Evolutionary conservation across 2,797 vertebrate genomes (phyloP).

Genomic region (Phrynocephalus forsythii): DNA sequence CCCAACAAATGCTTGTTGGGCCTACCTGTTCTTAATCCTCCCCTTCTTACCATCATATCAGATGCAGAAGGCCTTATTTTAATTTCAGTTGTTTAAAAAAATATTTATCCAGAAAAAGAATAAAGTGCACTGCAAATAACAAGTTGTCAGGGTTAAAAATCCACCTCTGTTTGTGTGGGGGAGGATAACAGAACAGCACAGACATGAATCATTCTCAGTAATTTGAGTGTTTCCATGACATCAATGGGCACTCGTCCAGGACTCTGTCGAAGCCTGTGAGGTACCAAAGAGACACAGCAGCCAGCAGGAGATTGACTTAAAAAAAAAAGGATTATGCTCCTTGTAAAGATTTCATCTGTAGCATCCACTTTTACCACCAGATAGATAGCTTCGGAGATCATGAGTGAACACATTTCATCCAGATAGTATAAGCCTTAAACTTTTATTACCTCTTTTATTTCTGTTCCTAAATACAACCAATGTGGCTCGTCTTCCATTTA

Average conservation of each 20-base stretch:
- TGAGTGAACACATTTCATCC: conserved; percentile 60
- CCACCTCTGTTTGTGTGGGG: conserved; percentile 85
- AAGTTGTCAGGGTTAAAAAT: conserved; percentile 89
- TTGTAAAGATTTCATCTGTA: conserved; percentile 78
- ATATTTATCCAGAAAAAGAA: conserved; percentile 82
- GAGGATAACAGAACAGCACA: conserved; percentile 83
- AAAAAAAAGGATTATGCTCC: conserved; percentile 73
- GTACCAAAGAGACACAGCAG: conserved; percentile 83
- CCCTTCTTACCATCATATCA: conserved; percentile 72
- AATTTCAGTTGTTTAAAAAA: conserved; percentile 79
- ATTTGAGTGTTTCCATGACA: conserved; percentile 99
- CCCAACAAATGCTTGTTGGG: conserved; percentile 15
- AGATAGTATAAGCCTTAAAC: conserved; percentile 69
- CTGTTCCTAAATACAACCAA: conserved; percentile 61
- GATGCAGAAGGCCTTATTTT: conserved; percentile 75
- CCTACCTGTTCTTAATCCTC: conserved; percentile 25
- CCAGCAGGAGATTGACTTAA: conserved; percentile 79
- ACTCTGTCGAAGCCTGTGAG: conserved; percentile 91
- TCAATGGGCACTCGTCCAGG: conserved; percentile 94
- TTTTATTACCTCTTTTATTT: conserved; percentile 66
- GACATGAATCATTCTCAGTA: conserved; percentile 96
- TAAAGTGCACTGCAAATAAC: conserved; percentile 79
- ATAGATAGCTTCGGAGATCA: conserved; percentile 69
- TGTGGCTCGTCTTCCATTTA: conserved; percentile 45
- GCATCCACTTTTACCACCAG: conserved; percentile 74